phyloP scores from a whole-genome alignment of 2,113 vertebrate species.

The Solea senegalensis region DNA sequence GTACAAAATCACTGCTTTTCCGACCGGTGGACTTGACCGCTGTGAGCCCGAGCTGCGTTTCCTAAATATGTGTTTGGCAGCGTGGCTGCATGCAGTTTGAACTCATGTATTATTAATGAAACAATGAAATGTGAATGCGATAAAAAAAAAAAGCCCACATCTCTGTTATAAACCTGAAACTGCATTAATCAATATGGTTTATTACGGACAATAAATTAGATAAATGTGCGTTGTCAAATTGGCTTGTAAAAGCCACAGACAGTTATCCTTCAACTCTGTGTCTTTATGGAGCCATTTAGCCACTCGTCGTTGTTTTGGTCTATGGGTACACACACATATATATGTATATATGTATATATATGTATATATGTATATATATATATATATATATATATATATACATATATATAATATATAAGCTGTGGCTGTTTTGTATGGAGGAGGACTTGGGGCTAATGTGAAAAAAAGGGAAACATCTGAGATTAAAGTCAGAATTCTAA shows the following conservation, averaged over 20 bases:
- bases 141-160: background rate
- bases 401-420: too few relatives aligned
- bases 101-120: constrained; percentile 10
- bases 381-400: too few relatives aligned
- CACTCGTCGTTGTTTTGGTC: background rate
- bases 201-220: background rate
- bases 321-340: too few relatives aligned
- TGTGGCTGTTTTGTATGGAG: too few relatives aligned
- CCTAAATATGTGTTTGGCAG: background rate
- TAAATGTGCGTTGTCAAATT: background rate
- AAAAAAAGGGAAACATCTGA: too few relatives aligned
- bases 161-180: background rate
- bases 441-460: too few relatives aligned
- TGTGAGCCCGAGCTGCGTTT: background rate
- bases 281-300: background rate
- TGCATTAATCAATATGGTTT: background rate
- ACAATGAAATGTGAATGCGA: background rate
- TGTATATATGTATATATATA: too few relatives aligned
- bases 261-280: background rate
- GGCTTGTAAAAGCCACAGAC: background rate
- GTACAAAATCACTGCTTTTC: background rate
- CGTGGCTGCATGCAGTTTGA: background rate
- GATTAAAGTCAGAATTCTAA: too few relatives aligned
- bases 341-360: too few relatives aligned
- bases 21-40: background rate